A percentile compares a stretch with the other conserved stretches of the same genome.
Conservation (phyloP, 1,140 invertebrate genomes). For the Theocolax elegans region DNA sequence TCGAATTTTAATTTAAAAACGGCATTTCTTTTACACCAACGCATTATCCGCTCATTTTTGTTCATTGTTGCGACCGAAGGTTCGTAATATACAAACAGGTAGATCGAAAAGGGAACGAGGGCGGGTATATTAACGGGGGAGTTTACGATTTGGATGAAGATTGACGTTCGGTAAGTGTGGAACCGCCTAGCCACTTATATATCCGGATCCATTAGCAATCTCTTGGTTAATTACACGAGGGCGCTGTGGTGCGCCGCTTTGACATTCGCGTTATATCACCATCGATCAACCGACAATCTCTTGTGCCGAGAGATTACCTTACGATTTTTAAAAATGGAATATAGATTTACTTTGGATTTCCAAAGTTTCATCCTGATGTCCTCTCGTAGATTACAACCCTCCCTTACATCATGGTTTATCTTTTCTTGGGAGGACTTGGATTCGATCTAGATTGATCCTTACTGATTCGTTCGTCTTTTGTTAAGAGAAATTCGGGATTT, state of each 20-base stretch:
- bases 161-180: constrained; percentile 2
- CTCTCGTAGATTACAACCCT: background rate
- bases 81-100: too few relatives aligned
- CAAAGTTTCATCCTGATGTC: background rate
- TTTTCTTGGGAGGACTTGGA: background rate
- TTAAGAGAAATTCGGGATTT: background rate
- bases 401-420: background rate
- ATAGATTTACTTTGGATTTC: background rate
- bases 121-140: constrained; percentile 12
- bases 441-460: background rate
- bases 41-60: background rate
- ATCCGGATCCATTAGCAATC: constrained; percentile 39
- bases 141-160: constrained; percentile 33
- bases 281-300: constrained; percentile 39
- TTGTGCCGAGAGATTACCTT: background rate
- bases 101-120: background rate
- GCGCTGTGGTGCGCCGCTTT: constrained; percentile 16
- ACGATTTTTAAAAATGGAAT: constrained; percentile 1
- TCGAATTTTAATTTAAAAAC: background rate
- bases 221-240: constrained; percentile 32
- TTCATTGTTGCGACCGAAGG: background rate
- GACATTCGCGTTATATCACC: constrained; percentile 22
- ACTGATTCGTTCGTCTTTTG: background rate
- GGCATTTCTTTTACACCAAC: background rate
- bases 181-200: constrained; percentile 12